phyloP scores from a whole-genome alignment of 37 sponge, comb jelly and placozoan species.

The Halisarca cf. caerulea region DNA sequence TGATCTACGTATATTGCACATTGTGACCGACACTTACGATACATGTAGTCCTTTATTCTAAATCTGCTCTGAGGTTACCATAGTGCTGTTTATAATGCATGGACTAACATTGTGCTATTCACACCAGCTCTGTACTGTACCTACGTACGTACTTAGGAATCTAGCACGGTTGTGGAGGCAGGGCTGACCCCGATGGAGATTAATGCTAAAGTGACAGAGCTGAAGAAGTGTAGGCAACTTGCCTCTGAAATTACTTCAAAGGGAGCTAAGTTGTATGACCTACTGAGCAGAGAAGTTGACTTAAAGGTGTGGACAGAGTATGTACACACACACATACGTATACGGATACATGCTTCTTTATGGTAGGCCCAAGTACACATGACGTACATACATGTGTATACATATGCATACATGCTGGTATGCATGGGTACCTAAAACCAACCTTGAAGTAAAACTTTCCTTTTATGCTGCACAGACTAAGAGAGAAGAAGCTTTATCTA shows the following conservation, averaged over 20 bases:
- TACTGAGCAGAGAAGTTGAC: constrained; percentile 88
- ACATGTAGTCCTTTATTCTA: too few species aligned
- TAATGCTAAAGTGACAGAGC: constrained; percentile 66
- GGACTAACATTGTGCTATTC: too few species aligned
- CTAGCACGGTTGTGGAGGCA: background rate
- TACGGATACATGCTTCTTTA: background rate
- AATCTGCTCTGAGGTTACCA: too few species aligned
- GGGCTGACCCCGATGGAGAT: constrained; percentile 19
- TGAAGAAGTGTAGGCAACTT: constrained; percentile 89
- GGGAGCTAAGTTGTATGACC: constrained; percentile 90
- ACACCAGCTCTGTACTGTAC: too few species aligned
- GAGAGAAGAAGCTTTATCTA: constrained; percentile 68
- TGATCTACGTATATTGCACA: too few species aligned
- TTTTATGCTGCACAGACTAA: constrained; percentile 49
- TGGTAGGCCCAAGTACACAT: background rate
- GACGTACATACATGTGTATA: background rate
- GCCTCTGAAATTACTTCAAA: constrained; percentile 90
- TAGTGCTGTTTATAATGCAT: too few species aligned
- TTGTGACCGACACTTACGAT: too few species aligned
- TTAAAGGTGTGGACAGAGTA: constrained; percentile 54
- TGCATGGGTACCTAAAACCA: background rate
- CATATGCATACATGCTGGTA: background rate
- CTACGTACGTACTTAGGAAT: background rate
- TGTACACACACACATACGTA: background rate
- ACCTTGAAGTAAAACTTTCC: background rate